Conservation (phyloP, 2,888 invertebrate genomes). For the Pollenia angustigena region DNA sequence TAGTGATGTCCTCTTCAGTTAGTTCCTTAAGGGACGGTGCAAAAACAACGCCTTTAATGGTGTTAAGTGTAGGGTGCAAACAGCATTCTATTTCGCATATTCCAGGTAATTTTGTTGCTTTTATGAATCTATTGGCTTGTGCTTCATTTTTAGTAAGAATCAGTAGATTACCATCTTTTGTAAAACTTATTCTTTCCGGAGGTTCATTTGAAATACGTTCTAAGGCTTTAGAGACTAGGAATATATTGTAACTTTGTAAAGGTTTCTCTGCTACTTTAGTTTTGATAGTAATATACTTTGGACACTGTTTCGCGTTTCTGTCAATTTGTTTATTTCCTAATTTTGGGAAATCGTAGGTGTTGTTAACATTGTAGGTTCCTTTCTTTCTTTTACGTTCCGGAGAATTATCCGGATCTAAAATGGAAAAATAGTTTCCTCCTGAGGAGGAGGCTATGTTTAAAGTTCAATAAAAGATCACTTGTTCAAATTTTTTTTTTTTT, state of each 20-base stretch:
- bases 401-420: neutral
- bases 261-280: constrained; percentile 34
- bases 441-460: neutral
- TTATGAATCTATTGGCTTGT: constrained; percentile 28
- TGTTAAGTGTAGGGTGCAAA: constrained; percentile 3
- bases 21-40: neutral
- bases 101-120: constrained; percentile 9
- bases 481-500: too few relatives aligned
- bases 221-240: constrained; percentile 13
- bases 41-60: constrained; percentile 26
- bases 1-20: neutral
- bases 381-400: constrained; percentile 1
- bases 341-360: neutral
- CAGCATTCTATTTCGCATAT: constrained; percentile 12
- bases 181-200: neutral
- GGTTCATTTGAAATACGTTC: constrained; percentile 26
- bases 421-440: constrained; percentile 1
- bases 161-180: constrained; percentile 20
- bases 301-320: neutral
- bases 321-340: neutral
- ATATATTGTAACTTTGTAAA: constrained; percentile 10
- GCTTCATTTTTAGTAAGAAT: neutral
- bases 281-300: constrained; percentile 32
- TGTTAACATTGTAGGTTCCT: neutral
- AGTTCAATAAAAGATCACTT: too few relatives aligned